These are phyloP conservation scores for Mustelus asterias DNA, from an alignment of 2,113 vertebrate species.

Conservation along the genomic window DNA sequence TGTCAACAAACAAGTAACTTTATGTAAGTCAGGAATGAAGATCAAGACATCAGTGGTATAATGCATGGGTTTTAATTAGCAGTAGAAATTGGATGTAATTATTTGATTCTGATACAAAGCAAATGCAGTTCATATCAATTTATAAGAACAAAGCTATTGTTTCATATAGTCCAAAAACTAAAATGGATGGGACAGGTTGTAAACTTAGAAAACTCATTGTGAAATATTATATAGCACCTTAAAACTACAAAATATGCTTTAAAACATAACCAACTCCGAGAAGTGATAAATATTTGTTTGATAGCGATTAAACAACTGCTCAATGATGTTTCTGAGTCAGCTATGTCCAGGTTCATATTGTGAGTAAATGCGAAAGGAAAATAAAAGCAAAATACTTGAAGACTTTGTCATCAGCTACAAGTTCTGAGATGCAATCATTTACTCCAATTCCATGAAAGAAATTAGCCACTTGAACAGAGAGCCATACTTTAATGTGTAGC, in stretches of 20 bases:
- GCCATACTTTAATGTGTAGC: constrained; percentile 53
- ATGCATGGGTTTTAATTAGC: constrained; percentile 8
- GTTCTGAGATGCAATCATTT: not conserved
- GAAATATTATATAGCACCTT: not conserved
- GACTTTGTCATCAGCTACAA: not conserved
- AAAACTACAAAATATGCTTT: not conserved
- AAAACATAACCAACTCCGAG: not conserved
- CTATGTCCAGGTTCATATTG: not conserved
- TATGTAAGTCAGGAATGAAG: not conserved
- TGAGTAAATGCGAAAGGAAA: not conserved
- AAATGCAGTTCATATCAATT: not conserved
- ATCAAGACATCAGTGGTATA: not conserved
- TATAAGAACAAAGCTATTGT: not conserved
- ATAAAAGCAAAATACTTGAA: not conserved
- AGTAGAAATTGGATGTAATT: not conserved
- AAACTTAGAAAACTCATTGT: not conserved
- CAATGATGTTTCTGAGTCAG: not conserved
- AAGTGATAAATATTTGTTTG: not conserved
- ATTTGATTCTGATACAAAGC: not conserved
- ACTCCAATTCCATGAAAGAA: constrained; percentile 46
- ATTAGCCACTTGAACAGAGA: constrained; percentile 63
- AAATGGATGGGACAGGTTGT: not conserved
- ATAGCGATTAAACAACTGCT: not conserved
- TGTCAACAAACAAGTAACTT: not conserved
- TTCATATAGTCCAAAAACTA: not conserved